Base-by-base conservation (phyloP, 1,140 invertebrate genomes). In the Aphidius ervi region DNA sequence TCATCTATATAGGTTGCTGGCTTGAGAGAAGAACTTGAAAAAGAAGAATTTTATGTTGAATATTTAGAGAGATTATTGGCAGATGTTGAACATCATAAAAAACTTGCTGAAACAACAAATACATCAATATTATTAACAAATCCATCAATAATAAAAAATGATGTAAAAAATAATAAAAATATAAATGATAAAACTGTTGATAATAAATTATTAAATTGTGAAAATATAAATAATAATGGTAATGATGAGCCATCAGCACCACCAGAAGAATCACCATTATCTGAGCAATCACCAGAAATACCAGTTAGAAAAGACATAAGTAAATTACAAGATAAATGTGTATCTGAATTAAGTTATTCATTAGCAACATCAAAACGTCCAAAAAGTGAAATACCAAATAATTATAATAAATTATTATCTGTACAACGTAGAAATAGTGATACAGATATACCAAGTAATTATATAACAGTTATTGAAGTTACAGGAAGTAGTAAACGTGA, bases 11-110 rank as follows among this genome's bases (percentile, higher is more conserved):
- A 81, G 73, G 90, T 93, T 56, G 79, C 82, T 53, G 83, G 88
- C 63, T 83, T 94, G 52, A 86, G 86, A 73, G 90, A 93, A 71
- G 91, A 94, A 77, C 78, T 94, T 41, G 90, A 93, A 70, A 92
- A 94, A 72, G 92, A 94, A 79, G 88, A 93, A 71, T 89, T 93
- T 70, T 94, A 94, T 70, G 92, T 94, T 6, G 89, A 93, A 73
- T 94, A 94, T 79, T 81, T 95, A 65, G 90, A 94, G 75, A 84
- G 88, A 59, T 74, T 94, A 46, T 72, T 95, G 20, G 87, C 87
- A 54, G 91, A 93, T 78, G 90, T 92, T 7, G 90, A 92, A 67
- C 86, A 88, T 66, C 88, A 88, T 67, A 88, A 87, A 57, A 69
- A 74, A 60, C 59, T 76, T 40, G 69, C 75, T n/a, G 75, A 73